These are phyloP conservation scores for Hippocampus comes DNA, from an alignment of 2,113 vertebrate genomes.

Conservation along the genomic window DNA sequence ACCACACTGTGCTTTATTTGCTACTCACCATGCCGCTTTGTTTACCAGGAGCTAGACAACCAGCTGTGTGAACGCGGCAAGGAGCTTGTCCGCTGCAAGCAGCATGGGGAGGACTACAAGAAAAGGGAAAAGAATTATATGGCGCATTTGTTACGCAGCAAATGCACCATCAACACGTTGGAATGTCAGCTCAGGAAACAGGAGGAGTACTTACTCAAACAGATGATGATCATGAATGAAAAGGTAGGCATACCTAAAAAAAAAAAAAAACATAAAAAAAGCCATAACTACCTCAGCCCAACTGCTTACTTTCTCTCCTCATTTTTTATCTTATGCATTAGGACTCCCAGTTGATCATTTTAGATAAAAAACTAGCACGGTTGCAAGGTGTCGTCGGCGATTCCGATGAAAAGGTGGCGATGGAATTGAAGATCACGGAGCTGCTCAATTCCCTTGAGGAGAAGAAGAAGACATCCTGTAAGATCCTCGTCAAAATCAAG, in stretches of 20 bases:
- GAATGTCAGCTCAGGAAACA: constrained; percentile 70
- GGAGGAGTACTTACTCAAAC: constrained; percentile 76
- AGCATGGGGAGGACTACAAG: constrained; percentile 71
- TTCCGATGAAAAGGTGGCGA: constrained; percentile 76
- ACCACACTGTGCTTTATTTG: too few species aligned
- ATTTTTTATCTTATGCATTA: constrained; percentile 28
- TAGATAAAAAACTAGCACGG: constrained; percentile 77
- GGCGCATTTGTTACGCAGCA: constrained; percentile 74
- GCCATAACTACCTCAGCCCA: too few species aligned
- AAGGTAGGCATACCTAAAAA: constrained; percentile 70
- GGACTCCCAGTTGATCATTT: constrained; percentile 79
- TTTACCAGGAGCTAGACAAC: constrained; percentile 78
- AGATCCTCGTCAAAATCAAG: constrained; percentile 73
- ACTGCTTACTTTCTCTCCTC: neutral
- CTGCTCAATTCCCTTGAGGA: constrained; percentile 76
- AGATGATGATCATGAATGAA: constrained; percentile 76
- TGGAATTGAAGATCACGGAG: constrained; percentile 77
- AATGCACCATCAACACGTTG: constrained; percentile 69
- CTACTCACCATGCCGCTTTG: neutral
- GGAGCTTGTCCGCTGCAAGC: constrained; percentile 72
- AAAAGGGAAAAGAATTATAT: constrained; percentile 74
- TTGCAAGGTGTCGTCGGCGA: constrained; percentile 77
- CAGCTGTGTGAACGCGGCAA: constrained; percentile 73
- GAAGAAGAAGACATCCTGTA: constrained; percentile 64
- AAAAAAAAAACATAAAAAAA: too few species aligned